These are phyloP conservation scores for Ips typographus DNA, from an alignment of 1,140 invertebrate species.

Conservation along the genomic window DNA sequence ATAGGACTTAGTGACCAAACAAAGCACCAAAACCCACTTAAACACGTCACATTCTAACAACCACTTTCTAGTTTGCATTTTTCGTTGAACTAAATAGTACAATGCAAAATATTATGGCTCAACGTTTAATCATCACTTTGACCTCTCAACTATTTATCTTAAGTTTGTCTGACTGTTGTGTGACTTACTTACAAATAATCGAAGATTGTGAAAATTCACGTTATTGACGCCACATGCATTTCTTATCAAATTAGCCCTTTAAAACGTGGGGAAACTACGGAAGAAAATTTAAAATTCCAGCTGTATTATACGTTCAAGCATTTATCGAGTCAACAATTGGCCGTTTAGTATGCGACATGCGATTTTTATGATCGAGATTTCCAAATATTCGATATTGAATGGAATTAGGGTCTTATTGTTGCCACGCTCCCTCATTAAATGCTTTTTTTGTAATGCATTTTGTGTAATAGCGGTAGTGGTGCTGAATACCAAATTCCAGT, in stretches of 20 bases:
- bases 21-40: slow-evolving; percentile 2
- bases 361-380: slow-evolving; percentile 35
- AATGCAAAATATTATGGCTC: background rate
- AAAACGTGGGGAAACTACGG: too few relatives aligned
- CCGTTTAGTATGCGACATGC: slow-evolving; percentile 36
- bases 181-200: too few relatives aligned
- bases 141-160: slow-evolving; percentile 9
- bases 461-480: background rate
- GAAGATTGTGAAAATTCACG: too few relatives aligned
- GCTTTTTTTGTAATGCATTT: slow-evolving; percentile 8
- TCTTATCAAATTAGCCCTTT: too few relatives aligned
- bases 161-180: background rate
- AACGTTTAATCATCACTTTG: background rate
- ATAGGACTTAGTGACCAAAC: background rate
- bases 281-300: too few relatives aligned
- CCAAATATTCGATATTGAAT: slow-evolving; percentile 41
- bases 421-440: slow-evolving; percentile 5
- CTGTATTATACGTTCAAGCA: too few relatives aligned
- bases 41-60: background rate
- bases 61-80: slow-evolving; percentile 6
- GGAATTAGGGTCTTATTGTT: slow-evolving; percentile 43
- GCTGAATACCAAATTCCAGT: background rate
- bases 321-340: background rate
- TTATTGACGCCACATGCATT: too few relatives aligned
- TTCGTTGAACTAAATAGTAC: background rate